phyloP scores from a whole-genome alignment of 2,113 vertebrate genomes.

The Indicator indicator region DNA sequence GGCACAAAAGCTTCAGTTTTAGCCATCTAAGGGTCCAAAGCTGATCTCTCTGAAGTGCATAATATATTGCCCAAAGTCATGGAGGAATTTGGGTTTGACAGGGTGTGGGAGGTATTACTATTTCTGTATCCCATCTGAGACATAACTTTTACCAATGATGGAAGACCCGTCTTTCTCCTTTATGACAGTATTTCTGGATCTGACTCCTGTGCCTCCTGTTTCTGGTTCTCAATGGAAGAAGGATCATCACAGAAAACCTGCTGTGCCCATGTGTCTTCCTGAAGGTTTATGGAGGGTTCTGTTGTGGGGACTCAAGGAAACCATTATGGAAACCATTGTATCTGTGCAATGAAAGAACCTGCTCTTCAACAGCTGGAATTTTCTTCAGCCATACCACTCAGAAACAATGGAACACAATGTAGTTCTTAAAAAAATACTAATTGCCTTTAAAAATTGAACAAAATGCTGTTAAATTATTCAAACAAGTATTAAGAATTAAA shows the following conservation, averaged over 20 bases:
- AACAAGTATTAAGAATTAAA: not conserved
- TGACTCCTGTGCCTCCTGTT: not conserved
- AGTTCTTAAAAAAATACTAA: not conserved
- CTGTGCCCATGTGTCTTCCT: not conserved
- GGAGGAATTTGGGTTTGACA: not conserved
- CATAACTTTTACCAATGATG: rapidly evolving
- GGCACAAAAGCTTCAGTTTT: not conserved
- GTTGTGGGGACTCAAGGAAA: not conserved
- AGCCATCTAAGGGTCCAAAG: not conserved
- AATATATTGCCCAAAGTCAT: not conserved
- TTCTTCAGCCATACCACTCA: not conserved
- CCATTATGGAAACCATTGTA: not conserved
- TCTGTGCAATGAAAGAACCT: not conserved
- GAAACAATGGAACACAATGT: not conserved
- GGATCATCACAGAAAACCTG: not conserved
- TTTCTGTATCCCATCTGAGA: not conserved
- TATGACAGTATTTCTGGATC: not conserved
- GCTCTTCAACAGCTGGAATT: not conserved
- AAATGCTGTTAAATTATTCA: not conserved
- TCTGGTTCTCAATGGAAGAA: not conserved
- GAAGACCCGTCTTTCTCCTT: not conserved
- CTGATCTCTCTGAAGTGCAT: not conserved
- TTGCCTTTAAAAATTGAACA: not conserved
- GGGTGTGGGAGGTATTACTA: not conserved
- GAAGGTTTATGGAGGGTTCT: not conserved